Conservation (phyloP, 2,113 vertebrate genomes). For the Microtus montanus region DNA sequence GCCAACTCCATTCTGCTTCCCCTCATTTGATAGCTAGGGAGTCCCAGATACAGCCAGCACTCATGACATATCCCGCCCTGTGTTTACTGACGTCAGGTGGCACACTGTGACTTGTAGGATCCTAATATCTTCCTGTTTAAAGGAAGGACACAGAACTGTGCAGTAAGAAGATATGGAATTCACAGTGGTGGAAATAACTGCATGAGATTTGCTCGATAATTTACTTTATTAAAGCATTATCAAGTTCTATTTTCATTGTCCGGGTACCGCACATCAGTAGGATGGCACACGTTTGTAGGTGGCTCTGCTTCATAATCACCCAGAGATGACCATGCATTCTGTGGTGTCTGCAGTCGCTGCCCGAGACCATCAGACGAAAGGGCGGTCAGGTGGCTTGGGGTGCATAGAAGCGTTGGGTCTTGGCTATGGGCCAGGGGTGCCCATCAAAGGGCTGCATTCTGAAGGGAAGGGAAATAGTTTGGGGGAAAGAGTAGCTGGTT, state of each 20-base stretch:
- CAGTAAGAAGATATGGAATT: background rate
- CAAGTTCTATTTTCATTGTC: slow-evolving; percentile 29
- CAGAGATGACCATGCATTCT: background rate
- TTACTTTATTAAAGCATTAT: slow-evolving; percentile 51
- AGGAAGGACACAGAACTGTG: background rate
- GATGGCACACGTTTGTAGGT: background rate
- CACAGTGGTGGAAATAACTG: background rate
- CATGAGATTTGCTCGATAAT: slow-evolving; percentile 16
- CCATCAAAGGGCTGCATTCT: too few species aligned
- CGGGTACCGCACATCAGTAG: background rate
- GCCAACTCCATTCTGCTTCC: background rate
- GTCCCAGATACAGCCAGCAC: background rate
- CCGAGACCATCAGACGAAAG: background rate
- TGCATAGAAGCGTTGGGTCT: background rate
- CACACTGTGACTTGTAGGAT: background rate
- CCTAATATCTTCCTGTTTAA: background rate
- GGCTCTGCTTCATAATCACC: background rate
- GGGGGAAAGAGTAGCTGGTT: background rate
- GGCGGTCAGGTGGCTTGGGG: background rate
- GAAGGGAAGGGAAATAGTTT: too few species aligned
- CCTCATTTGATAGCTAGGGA: background rate
- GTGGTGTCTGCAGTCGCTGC: background rate
- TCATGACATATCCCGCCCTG: background rate
- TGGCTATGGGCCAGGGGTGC: background rate
- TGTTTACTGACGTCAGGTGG: background rate